phyloP scores from a whole-genome alignment of 2,113 vertebrate genomes.

The Nothocercus nigrocapillus region DNA sequence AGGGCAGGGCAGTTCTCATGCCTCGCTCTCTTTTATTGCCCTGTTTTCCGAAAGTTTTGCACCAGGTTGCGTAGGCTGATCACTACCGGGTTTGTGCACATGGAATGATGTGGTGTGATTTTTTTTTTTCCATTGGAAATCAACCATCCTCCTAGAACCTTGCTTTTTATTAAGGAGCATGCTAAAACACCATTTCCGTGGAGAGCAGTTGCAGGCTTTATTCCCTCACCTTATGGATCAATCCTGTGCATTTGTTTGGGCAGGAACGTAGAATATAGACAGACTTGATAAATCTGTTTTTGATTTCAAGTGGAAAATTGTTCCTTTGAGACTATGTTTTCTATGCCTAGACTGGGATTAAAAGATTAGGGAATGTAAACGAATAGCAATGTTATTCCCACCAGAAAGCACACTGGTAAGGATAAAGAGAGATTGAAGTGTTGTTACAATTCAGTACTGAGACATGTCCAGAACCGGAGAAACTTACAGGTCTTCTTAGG shows the following conservation, averaged over 20 bases:
- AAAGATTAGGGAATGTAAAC: not conserved
- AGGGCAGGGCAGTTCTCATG: not conserved
- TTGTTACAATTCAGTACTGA: not conserved
- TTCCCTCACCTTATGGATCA: not conserved
- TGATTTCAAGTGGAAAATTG: not conserved
- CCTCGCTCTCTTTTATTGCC: not conserved
- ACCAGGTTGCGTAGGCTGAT: not conserved
- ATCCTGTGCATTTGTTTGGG: not conserved
- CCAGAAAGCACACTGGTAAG: not conserved
- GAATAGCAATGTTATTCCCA: not conserved
- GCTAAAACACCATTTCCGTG: not conserved
- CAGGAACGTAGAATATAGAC: not conserved
- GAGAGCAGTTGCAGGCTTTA: not conserved
- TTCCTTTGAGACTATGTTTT: not conserved
- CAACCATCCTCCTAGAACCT: not conserved
- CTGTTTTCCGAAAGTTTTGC: not conserved
- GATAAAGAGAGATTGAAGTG: not conserved
- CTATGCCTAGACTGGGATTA: not conserved
- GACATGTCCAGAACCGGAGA: not conserved
- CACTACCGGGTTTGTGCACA: not conserved
- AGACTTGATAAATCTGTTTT: not conserved
- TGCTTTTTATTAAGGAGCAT: not conserved
- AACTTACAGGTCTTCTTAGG: not conserved
- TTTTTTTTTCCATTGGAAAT: accelerated
- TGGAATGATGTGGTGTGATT: not conserved